Percentiles rank a stretch among this genome's conserved stretches.
These are phyloP conservation scores for Drosophila robusta DNA, from an alignment of 2,888 invertebrate species.

Conservation along the genomic window DNA sequence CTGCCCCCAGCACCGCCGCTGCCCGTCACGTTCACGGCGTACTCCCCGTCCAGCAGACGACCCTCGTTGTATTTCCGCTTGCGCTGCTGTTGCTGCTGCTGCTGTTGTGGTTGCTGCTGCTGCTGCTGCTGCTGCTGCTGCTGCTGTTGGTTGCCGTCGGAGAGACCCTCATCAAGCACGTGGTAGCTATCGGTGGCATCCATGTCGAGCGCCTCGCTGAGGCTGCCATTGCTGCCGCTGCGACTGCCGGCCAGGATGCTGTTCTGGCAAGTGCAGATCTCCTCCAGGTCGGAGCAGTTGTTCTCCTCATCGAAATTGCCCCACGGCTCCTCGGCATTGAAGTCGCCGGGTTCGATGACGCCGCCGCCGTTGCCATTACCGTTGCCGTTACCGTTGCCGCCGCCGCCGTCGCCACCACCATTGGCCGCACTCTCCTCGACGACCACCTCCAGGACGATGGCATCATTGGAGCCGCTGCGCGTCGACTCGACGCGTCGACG, in stretches of 20 bases:
- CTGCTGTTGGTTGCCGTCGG: conserved; percentile 39
- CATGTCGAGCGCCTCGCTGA: conserved; percentile 77
- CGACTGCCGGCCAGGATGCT: conserved; percentile 68
- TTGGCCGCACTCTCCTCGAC: conserved; percentile 53
- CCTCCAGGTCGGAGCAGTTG: conserved; percentile 83
- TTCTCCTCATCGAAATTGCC: conserved; percentile 85
- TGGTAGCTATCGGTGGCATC: conserved; percentile 72
- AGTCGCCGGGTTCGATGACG: conserved; percentile 63
- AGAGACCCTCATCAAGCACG: conserved; percentile 16
- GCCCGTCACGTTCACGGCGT: conserved; percentile 52
- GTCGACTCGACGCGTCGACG: conserved; percentile 38
- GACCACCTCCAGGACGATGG: conserved; percentile 61
- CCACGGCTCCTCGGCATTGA: conserved; percentile 82
- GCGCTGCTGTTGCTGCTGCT: conserved; percentile 80
- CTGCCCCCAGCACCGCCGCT: conserved; percentile 40
- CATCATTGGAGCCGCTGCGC: conserved; percentile 51
- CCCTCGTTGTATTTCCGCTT: conserved; percentile 84
- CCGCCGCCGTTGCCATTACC: conserved; percentile 32
- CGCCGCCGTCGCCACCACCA: conserved; percentile 8
- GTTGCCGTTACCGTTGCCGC: background rate
- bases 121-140: conserved; percentile 51
- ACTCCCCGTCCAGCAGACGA: conserved; percentile 76
- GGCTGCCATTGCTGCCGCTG: conserved; percentile 80
- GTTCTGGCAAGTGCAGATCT: conserved; percentile 84
- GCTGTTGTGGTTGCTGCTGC: conserved; percentile 75